Evolutionary conservation across 2,113 vertebrate genomes (phyloP).

Genomic region (Oceanites oceanicus): DNA sequence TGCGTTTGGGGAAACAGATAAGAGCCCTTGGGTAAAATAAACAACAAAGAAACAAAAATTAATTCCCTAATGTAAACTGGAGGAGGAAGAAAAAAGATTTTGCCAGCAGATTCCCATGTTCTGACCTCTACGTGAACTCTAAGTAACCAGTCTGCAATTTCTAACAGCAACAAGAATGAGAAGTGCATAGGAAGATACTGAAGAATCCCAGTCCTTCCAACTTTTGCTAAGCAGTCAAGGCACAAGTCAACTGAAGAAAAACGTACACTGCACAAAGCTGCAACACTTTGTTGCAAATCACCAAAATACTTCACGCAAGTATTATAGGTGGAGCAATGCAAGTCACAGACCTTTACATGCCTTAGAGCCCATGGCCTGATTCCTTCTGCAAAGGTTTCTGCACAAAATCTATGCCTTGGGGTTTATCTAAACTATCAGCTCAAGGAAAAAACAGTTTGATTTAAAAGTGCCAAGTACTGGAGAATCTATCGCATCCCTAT

Average conservation of each 20-base stretch:
- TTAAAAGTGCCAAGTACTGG: background rate
- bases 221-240: constrained; percentile 32
- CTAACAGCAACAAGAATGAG: constrained; percentile 61
- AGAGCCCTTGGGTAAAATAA: constrained; percentile 69
- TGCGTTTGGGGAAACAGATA: constrained; percentile 62
- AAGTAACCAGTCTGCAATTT: constrained; percentile 61
- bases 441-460: background rate
- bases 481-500: background rate
- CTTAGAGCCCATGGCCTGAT: rapidly evolving
- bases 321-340: background rate
- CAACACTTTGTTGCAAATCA: background rate
- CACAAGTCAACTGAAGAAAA: background rate
- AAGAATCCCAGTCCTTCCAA: constrained; percentile 10
- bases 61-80: constrained; percentile 58
- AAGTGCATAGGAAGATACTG: constrained; percentile 43
- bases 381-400: background rate
- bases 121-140: constrained; percentile 71
- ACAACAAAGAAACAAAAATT: constrained; percentile 58
- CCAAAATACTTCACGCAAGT: background rate
- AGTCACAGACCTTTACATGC: background rate
- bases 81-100: constrained; percentile 42
- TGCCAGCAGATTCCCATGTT: constrained; percentile 68
- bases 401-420: background rate
- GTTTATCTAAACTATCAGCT: background rate
- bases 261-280: background rate